Evolutionary conservation across 2,888 invertebrate species (phyloP).

Genomic region (Megastigmus dorsalis): DNA sequence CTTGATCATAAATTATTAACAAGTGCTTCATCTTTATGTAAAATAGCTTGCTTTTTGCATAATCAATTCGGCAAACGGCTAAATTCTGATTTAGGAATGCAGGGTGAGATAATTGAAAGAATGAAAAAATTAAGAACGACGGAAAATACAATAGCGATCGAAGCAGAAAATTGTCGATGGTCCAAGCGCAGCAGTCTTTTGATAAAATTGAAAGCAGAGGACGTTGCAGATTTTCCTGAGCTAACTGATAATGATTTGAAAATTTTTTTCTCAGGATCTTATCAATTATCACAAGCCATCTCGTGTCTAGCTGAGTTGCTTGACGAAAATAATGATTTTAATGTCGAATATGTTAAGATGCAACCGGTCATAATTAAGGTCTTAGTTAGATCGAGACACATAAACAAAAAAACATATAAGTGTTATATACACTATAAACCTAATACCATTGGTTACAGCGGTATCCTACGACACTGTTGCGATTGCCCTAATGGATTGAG

Average conservation of each 20-base stretch:
- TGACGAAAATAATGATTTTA: slow-evolving; percentile 41
- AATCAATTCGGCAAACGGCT: slow-evolving; percentile 54
- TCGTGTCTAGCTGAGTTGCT: slow-evolving; percentile 50
- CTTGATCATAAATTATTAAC: slow-evolving; percentile 53
- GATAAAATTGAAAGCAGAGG: slow-evolving; percentile 6
- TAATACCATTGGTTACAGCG: neutral
- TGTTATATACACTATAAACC: neutral
- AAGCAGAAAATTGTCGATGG: slow-evolving; percentile 36
- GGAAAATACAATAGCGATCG: slow-evolving; percentile 27
- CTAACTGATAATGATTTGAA: slow-evolving; percentile 34
- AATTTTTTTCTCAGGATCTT: slow-evolving; percentile 42
- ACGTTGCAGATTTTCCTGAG: neutral
- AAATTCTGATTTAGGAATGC: neutral
- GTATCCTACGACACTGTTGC: neutral
- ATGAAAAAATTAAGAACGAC: neutral
- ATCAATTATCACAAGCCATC: slow-evolving; percentile 41
- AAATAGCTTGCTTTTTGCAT: slow-evolving; percentile 51
- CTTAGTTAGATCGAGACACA: neutral
- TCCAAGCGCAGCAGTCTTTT: neutral
- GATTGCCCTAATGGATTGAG: neutral
- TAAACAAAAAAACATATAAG: neutral
- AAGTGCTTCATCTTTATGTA: slow-evolving; percentile 35
- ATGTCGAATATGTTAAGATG: neutral
- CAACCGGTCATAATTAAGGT: neutral
- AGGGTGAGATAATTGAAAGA: neutral